Evolutionary conservation across 2,888 invertebrate genomes (phyloP).

Genomic region (Spicauda simplicius): DNA sequence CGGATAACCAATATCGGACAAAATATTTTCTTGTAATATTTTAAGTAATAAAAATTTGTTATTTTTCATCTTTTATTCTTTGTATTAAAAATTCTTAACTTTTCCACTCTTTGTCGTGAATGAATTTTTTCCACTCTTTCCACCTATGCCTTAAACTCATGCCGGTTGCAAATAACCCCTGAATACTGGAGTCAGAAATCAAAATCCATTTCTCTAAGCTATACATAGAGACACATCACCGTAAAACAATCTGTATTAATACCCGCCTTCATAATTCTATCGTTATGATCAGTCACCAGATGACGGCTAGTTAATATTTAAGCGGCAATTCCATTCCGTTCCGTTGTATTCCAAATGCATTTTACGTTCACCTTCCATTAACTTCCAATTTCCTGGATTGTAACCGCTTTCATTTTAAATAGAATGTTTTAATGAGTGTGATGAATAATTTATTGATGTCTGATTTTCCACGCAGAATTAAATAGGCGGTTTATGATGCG

Average conservation of each 20-base stretch:
- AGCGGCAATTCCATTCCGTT: conserved; percentile 22
- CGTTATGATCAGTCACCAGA: neutral
- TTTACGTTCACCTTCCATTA: conserved; percentile 19
- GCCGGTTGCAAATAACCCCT: too few species aligned
- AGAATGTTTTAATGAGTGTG: neutral
- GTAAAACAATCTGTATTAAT: neutral
- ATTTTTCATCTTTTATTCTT: too few species aligned
- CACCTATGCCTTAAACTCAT: too few species aligned
- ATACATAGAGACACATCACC: neutral
- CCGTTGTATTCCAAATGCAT: conserved; percentile 9
- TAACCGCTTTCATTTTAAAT: conserved; percentile 15
- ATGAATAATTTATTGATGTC: neutral
- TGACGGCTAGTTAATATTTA: conserved; percentile 23
- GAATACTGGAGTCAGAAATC: too few species aligned
- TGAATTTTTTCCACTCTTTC: too few species aligned
- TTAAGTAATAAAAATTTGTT: too few species aligned
- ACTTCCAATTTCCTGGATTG: conserved; percentile 24
- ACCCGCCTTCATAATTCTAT: neutral
- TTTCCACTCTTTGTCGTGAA: too few species aligned
- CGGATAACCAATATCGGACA: too few species aligned
- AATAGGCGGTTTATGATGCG: too few species aligned
- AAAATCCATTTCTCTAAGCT: too few species aligned
- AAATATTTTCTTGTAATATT: too few species aligned
- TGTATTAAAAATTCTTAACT: too few species aligned
- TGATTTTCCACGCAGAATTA: neutral